phyloP scores from a whole-genome alignment of 2,113 vertebrate genomes.

The Trogon surrucura region DNA sequence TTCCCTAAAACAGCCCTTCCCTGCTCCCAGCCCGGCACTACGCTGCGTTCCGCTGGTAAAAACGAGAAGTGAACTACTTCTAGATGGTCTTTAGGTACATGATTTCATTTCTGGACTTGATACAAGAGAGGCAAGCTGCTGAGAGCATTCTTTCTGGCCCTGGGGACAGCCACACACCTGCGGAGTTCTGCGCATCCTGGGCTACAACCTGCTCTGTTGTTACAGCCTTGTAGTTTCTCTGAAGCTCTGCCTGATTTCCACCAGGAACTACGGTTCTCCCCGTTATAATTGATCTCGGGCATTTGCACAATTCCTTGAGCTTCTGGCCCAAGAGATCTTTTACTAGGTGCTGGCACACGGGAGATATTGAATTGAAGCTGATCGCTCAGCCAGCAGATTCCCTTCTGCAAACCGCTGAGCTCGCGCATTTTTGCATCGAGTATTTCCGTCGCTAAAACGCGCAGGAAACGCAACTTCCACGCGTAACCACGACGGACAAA shows the following conservation, averaged over 20 bases:
- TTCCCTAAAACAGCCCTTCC: background rate
- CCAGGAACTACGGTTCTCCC: background rate
- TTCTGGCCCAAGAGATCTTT: background rate
- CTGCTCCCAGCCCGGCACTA: background rate
- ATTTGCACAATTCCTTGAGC: background rate
- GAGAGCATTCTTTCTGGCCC: fast-evolving
- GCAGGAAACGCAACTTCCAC: background rate
- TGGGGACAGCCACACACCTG: background rate
- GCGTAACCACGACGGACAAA: fast-evolving
- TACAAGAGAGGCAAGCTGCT: background rate
- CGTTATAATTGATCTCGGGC: background rate
- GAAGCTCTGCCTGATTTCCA: background rate
- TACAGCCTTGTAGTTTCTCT: fast-evolving
- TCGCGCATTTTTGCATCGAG: background rate
- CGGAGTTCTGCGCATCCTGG: background rate
- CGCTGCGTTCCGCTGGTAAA: background rate
- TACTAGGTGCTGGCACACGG: background rate
- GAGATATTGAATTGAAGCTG: too few species aligned
- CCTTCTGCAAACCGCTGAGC: background rate
- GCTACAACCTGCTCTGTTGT: fast-evolving
- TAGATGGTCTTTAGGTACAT: background rate
- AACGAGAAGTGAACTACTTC: background rate
- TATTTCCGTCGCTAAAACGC: fast-evolving
- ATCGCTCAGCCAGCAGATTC: background rate
- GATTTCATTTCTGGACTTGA: too few species aligned